These are phyloP conservation scores for Tetropium fuscum DNA, from an alignment of 2,888 invertebrate species.

Conservation along the genomic window DNA sequence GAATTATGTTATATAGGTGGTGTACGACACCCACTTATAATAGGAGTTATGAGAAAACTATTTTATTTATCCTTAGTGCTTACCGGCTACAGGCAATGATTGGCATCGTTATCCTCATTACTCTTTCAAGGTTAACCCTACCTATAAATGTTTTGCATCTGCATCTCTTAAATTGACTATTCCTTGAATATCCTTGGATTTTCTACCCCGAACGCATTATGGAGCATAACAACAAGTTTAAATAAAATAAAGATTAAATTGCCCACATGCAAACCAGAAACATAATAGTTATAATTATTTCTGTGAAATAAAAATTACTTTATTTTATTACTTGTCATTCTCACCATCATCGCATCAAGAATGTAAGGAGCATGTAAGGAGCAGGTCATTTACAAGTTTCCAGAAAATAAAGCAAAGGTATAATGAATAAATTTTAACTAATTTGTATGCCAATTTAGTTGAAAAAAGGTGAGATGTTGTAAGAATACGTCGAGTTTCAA, in stretches of 20 bases:
- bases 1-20: no score
- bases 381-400: slow-evolving; percentile 25
- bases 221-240: no score
- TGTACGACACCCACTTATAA: no score
- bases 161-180: no score
- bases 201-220: no score
- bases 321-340: slow-evolving; percentile 9
- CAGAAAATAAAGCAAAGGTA: slow-evolving; percentile 24
- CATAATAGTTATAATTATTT: slow-evolving; percentile 8
- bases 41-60: no score
- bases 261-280: slow-evolving; percentile 3
- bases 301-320: slow-evolving; percentile 17
- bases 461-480: slow-evolving; percentile 31
- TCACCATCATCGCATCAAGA: slow-evolving; percentile 8
- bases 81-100: no score
- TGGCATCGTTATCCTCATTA: no score
- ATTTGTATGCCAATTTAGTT: slow-evolving; percentile 37
- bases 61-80: no score
- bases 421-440: slow-evolving; percentile 30
- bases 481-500: slow-evolving; percentile 33
- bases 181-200: no score
- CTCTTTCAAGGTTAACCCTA: no score
- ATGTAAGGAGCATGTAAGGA: slow-evolving; percentile 13
- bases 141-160: no score
- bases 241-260: slow-evolving; percentile 5